Evolutionary conservation across 2,888 invertebrate species (phyloP), one percentile per base, ranked within the genome.

Genomic region (Cremastinae sp.): DNA sequence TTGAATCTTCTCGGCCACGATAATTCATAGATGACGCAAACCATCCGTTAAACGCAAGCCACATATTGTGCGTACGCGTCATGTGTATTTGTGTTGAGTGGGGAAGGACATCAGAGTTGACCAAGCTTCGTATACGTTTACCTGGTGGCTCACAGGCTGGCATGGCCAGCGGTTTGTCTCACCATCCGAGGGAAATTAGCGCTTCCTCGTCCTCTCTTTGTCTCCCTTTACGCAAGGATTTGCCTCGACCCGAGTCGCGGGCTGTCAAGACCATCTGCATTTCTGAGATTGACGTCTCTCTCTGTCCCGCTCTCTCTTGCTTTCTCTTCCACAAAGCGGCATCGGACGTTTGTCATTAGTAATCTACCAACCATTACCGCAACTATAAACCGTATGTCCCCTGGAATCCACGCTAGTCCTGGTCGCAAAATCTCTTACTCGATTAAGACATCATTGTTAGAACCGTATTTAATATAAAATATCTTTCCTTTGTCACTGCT

Each of bases 241-340:
- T n/a, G n/a, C n/a, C n/a, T n/a, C n/a, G n/a, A n/a, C n/a, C n/a
- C 73, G 47, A 64, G 59, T 61, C 70, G 45, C 39, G 55, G 41
- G 62, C 72, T 64, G 80, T 79, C 80, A 77, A 56, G 55, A 56
- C 47, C 80, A 80, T 71, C 80, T 78, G 80, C 68, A 79, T 71
- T 77, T 62, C 66, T 68, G 76, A 72, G 74, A 71, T 69, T 77
- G 79, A 79, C 76, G 70, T 79, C 75, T 75, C 49, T 47, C 28
- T 2, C 45, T 45, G n/a, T n/a, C n/a, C n/a, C n/a, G n/a, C 45
- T 45, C 51, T 18, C 51, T 51, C 10, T 10, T n/a, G 10, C 10
- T 14, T 4, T 51, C 22, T 20, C 0, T 10, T 5, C 51, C 10
- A 9, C 20, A 39, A n/a, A 47, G 39, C 7, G 20, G 37, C 41